Percentiles rank a stretch among this genome's conserved stretches.
phyloP scores from a whole-genome alignment of 2,113 vertebrate species.

The Myotis lucifugus region DNA sequence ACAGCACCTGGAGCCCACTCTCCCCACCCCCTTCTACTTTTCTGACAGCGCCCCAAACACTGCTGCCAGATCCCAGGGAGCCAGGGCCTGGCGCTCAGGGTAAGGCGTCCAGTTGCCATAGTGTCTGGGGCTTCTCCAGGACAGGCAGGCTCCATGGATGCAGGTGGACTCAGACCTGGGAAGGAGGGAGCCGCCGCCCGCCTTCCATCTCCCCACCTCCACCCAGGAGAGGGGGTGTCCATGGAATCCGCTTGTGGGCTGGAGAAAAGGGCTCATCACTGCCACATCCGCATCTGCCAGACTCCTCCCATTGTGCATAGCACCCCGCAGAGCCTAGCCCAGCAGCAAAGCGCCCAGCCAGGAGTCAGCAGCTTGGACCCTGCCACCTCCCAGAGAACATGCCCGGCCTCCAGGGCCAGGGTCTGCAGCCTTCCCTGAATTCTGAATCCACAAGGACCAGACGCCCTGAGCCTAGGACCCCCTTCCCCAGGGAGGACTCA shows the following conservation, averaged over 20 bases:
- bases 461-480: neutral
- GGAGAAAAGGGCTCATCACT: neutral
- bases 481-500: neutral
- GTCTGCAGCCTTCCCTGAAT: neutral
- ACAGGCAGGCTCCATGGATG: neutral
- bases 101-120: neutral
- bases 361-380: neutral
- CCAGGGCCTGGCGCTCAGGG: neutral
- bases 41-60: neutral
- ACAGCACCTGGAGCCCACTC: neutral
- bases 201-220: neutral
- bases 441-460: neutral
- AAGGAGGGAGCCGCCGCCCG: too few relatives aligned
- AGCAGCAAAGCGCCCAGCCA: neutral
- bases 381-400: neutral
- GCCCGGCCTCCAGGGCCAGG: neutral
- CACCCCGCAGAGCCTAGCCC: neutral
- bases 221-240: fast-evolving
- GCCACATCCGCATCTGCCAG: fast-evolving
- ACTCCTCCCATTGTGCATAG: neutral
- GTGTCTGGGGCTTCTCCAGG: neutral
- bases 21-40: neutral
- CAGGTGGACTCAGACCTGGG: neutral
- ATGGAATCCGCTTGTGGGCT: neutral
- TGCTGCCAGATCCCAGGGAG: neutral